These are phyloP conservation scores for Eunapius fragilis DNA, from an alignment of 37 sponge, comb jelly and placozoan species.

Conservation along the genomic window DNA sequence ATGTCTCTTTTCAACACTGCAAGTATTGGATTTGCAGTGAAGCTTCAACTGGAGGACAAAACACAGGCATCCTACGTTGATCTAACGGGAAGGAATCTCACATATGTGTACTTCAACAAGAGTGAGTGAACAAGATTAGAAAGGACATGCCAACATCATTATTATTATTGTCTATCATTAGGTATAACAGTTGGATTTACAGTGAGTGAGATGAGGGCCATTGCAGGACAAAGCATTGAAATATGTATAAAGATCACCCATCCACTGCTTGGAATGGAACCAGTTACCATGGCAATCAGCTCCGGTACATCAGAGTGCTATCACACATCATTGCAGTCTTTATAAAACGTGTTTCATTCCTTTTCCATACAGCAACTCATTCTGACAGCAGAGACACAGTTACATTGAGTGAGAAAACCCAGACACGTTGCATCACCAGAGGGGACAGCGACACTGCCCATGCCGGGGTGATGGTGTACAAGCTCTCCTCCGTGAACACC, in stretches of 20 bases:
- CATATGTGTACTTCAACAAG: not conserved
- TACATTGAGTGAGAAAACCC: not conserved
- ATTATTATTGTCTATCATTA: not conserved
- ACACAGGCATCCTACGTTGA: not conserved
- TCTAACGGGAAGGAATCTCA: not conserved
- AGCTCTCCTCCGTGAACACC: not conserved
- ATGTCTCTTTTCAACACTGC: not conserved
- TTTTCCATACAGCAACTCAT: not conserved
- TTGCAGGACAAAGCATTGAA: not conserved
- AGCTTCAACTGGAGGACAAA: not conserved
- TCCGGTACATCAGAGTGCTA: not conserved
- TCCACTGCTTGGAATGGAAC: not conserved
- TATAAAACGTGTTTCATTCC: not conserved
- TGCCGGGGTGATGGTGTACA: not conserved
- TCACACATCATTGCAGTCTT: not conserved
- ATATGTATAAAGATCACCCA: not conserved
- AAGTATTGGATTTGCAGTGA: not conserved
- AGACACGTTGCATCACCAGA: not conserved
- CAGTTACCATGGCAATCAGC: not conserved
- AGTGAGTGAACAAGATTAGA: not conserved
- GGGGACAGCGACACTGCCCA: not conserved
- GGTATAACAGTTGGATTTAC: not conserved
- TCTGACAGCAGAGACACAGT: not conserved
- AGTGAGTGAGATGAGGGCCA: not conserved
- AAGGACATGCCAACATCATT: not conserved